Evolutionary conservation across 2,113 vertebrate genomes (phyloP).

Genomic region (Engraulis encrasicolus): DNA sequence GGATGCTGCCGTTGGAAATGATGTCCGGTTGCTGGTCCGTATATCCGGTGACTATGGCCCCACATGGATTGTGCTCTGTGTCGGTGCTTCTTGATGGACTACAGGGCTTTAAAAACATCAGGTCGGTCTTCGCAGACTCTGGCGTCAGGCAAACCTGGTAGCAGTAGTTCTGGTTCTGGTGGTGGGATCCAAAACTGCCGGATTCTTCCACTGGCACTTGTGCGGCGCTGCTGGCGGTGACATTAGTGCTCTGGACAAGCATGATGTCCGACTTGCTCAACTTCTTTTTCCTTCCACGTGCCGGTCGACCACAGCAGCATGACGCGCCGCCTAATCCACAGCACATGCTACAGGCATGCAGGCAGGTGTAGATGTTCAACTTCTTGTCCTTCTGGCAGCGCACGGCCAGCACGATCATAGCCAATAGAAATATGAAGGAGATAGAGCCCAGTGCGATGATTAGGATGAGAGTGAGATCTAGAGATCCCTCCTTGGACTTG

Average conservation of each 20-base stretch:
- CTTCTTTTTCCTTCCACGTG: slow-evolving; percentile 83
- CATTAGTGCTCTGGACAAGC: slow-evolving; percentile 90
- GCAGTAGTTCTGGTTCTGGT: slow-evolving; percentile 97
- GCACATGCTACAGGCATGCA: slow-evolving; percentile 89
- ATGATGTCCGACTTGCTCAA: slow-evolving; percentile 98
- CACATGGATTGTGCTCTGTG: slow-evolving; percentile 91
- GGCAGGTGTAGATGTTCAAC: slow-evolving; percentile 83
- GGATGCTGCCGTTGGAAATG: slow-evolving; percentile 95
- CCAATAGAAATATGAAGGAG: slow-evolving; percentile 93
- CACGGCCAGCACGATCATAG: slow-evolving; percentile 95
- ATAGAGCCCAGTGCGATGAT: slow-evolving; percentile 94
- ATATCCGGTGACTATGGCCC: slow-evolving; percentile 89
- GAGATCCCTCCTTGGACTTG: slow-evolving; percentile 80
- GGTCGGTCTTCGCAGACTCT: slow-evolving; percentile 96
- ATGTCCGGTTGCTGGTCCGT: slow-evolving; percentile 96
- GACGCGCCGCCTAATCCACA: slow-evolving; percentile 87
- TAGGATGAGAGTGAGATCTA: slow-evolving; percentile 94
- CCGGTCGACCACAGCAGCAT: slow-evolving; percentile 87
- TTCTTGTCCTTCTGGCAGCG: slow-evolving; percentile 97
- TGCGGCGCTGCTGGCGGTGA: slow-evolving; percentile 64
- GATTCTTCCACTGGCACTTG: slow-evolving; percentile 88
- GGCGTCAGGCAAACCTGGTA: slow-evolving; percentile 98
- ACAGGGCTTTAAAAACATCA: slow-evolving; percentile 97
- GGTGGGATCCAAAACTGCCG: slow-evolving; percentile 88
- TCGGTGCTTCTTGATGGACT: slow-evolving; percentile 90